Evolutionary conservation across 1,140 invertebrate species (phyloP).

Genomic region (Pseudomyrmex flavicornis): DNA sequence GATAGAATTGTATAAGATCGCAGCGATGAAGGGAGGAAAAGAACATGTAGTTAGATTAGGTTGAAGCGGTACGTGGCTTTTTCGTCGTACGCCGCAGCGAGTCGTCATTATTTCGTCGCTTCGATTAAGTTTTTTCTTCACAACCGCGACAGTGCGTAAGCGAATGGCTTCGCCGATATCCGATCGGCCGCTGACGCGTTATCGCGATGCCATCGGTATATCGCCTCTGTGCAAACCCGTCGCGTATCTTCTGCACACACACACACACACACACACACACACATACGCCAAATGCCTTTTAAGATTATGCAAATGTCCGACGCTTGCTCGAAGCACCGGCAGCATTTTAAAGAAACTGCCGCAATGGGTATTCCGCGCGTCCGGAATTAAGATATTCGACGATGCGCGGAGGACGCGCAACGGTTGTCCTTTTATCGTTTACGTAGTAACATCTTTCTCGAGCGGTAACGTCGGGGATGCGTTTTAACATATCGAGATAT

Average conservation of each 20-base stretch:
- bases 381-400: constrained; percentile 67
- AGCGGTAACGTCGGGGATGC: not conserved
- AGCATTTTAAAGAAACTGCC: constrained; percentile 53
- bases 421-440: constrained; percentile 26
- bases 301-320: constrained; percentile 71
- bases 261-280: too few relatives aligned
- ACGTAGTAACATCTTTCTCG: not conserved
- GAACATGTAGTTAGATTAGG: not conserved
- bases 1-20: constrained; percentile 28
- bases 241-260: constrained; percentile 2
- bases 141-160: constrained; percentile 14
- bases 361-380: constrained; percentile 24
- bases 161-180: constrained; percentile 17
- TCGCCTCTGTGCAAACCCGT: constrained; percentile 39
- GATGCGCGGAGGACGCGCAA: constrained; percentile 26
- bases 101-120: constrained; percentile 65
- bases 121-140: constrained; percentile 54
- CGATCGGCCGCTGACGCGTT: constrained; percentile 37
- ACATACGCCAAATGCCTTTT: constrained; percentile 49
- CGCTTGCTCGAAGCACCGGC: constrained; percentile 24
- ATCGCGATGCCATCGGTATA: constrained; percentile 62
- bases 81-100: constrained; percentile 18
- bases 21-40: constrained; percentile 9
- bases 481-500: too few relatives aligned
- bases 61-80: constrained; percentile 41